A percentile compares a stretch with the other conserved stretches of the same genome.
phyloP scores from a whole-genome alignment of 2,888 invertebrate species.

The Tenodera sinensis region DNA sequence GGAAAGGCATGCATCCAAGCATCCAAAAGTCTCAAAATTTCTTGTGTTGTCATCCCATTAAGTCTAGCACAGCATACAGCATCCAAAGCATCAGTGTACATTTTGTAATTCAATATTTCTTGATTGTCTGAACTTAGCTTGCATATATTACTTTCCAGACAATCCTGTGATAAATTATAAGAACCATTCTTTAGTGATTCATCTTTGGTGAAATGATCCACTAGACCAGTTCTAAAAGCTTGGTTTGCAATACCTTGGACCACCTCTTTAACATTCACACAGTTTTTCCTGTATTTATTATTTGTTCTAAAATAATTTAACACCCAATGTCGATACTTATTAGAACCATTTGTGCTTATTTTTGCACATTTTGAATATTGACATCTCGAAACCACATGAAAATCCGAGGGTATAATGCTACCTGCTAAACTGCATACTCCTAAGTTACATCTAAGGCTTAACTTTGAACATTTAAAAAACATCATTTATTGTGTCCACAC shows the following conservation, averaged over 20 bases:
- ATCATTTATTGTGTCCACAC: not conserved
- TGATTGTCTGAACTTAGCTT: not conserved
- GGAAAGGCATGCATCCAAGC: constrained; percentile 40
- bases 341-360: not conserved
- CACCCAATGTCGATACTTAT: not conserved
- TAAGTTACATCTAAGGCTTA: not conserved
- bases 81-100: constrained; percentile 35
- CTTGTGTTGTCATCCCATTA: constrained; percentile 33
- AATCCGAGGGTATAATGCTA: not conserved
- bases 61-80: constrained; percentile 40
- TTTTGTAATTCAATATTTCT: not conserved
- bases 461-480: not conserved
- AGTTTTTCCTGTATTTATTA: not conserved
- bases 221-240: no score
- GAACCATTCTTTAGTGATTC: not conserved
- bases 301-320: not conserved
- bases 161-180: not conserved
- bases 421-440: not conserved
- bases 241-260: not conserved
- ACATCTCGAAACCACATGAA: not conserved
- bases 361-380: not conserved
- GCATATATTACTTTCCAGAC: not conserved
- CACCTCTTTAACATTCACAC: not conserved
- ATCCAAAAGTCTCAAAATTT: constrained; percentile 39
- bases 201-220: not conserved